These are phyloP conservation scores for Orientallactaga bullata DNA, from an alignment of 2,113 vertebrate genomes.

Conservation along the genomic window DNA sequence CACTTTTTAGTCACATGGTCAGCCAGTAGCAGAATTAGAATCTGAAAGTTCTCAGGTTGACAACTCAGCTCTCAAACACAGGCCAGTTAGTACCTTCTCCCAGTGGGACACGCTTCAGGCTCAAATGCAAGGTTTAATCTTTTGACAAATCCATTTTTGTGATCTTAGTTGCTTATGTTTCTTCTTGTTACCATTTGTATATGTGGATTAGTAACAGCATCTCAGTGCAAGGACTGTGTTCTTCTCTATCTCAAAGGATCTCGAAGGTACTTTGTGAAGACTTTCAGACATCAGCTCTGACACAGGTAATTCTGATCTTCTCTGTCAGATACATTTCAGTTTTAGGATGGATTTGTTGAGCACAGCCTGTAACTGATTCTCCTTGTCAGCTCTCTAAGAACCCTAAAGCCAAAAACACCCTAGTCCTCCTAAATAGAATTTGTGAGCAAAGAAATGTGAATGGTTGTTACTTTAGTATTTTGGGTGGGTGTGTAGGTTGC, in stretches of 20 bases:
- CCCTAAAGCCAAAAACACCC: neutral
- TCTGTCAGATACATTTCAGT: neutral
- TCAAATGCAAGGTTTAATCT: neutral
- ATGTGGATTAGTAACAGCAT: neutral
- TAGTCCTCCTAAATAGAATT: neutral
- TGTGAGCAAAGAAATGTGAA: neutral
- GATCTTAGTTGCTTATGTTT: neutral
- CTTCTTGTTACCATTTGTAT: neutral
- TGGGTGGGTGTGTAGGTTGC: no score
- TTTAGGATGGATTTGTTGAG: neutral
- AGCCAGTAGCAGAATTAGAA: neutral
- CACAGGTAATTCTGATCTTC: neutral
- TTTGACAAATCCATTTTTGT: neutral
- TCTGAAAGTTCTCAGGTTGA: neutral
- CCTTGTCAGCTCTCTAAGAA: neutral
- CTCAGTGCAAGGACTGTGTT: neutral
- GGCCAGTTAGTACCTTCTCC: no score
- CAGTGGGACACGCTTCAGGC: neutral
- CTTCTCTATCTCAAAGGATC: neutral
- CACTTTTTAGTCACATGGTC: neutral
- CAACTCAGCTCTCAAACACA: neutral
- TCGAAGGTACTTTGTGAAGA: constrained; percentile 9
- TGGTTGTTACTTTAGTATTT: neutral
- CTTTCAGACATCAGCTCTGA: neutral
- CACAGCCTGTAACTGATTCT: neutral